A percentile compares a stretch with the other conserved stretches of the same genome.
Evolutionary conservation across 2,888 invertebrate genomes (phyloP).

Genomic region (Drosophila mimica): DNA sequence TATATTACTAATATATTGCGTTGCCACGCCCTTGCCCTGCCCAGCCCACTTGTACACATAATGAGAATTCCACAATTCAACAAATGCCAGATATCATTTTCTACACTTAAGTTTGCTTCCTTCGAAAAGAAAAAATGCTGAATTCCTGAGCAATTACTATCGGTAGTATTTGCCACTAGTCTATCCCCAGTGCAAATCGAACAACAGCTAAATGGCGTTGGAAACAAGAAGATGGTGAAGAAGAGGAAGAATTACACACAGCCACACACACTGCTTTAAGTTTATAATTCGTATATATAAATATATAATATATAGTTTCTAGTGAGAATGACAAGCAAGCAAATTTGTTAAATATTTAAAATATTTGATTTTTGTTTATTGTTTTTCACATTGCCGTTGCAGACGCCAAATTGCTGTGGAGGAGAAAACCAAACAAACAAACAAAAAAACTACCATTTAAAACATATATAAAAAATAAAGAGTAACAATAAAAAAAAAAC

Average conservation of each 20-base stretch:
- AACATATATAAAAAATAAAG: slow-evolving; percentile 10
- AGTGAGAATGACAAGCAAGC: slow-evolving; percentile 34
- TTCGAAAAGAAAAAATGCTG: slow-evolving; percentile 7
- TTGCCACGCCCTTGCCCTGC: slow-evolving; percentile 1
- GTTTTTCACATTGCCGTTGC: slow-evolving; percentile 17
- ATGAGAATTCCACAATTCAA: slow-evolving; percentile 31
- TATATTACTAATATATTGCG: background rate
- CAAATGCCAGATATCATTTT: slow-evolving; percentile 38
- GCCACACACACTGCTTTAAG: slow-evolving; percentile 64
- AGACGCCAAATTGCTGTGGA: slow-evolving; percentile 38
- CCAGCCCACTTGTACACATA: slow-evolving; percentile 3
- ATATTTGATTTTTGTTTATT: slow-evolving; percentile 11
- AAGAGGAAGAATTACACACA: slow-evolving; percentile 29
- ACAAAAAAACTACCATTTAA: slow-evolving; percentile 8
- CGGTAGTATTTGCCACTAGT: background rate
- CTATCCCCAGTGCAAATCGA: slow-evolving; percentile 5
- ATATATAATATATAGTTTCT: slow-evolving; percentile 56
- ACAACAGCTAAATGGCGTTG: background rate
- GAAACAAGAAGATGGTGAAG: slow-evolving; percentile 13
- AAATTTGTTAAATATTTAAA: slow-evolving; percentile 54
- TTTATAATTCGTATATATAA: slow-evolving; percentile 66
- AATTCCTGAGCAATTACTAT: slow-evolving; percentile 46
- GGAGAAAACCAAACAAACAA: slow-evolving; percentile 15
- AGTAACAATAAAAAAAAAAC: slow-evolving; percentile 15
- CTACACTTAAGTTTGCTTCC: slow-evolving; percentile 51